A percentile compares a stretch with the other conserved stretches of the same genome.
These are phyloP conservation scores for Scomber colias DNA, from an alignment of 2,113 vertebrate species.

Conservation along the genomic window DNA sequence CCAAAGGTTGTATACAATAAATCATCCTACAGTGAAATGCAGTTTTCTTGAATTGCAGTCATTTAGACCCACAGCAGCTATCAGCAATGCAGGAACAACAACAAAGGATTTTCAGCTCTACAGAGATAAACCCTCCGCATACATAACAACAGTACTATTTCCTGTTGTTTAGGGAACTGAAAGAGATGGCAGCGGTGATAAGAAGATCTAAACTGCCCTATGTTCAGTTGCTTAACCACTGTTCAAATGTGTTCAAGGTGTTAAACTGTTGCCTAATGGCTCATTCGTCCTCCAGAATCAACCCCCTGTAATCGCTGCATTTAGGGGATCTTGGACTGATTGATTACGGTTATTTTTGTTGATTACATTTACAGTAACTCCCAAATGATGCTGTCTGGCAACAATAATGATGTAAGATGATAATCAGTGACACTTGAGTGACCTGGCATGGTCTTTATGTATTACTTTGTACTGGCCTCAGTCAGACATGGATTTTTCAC, in stretches of 20 bases:
- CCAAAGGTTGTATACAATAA: neutral
- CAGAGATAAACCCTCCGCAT: neutral
- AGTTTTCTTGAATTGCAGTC: neutral
- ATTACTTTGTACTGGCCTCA: neutral
- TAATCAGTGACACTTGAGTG: too few species aligned
- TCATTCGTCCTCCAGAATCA: neutral
- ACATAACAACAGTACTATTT: neutral
- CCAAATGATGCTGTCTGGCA: neutral
- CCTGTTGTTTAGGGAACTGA: neutral
- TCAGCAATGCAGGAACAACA: neutral
- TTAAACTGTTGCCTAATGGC: neutral
- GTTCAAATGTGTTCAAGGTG: constrained; percentile 6
- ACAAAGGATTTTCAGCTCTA: neutral
- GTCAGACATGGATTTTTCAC: neutral
- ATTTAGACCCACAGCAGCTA: neutral
- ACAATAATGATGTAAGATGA: too few species aligned
- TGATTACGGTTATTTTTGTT: neutral
- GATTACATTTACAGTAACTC: constrained; percentile 2
- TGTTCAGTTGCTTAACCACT: neutral
- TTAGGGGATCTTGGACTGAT: neutral
- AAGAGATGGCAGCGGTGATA: constrained; percentile 5
- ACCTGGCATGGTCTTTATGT: neutral
- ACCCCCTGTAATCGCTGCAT: neutral
- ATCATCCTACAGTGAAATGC: neutral
- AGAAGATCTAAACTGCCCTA: neutral